phyloP scores from a whole-genome alignment of 2,113 vertebrate genomes.

The Apus apus region DNA sequence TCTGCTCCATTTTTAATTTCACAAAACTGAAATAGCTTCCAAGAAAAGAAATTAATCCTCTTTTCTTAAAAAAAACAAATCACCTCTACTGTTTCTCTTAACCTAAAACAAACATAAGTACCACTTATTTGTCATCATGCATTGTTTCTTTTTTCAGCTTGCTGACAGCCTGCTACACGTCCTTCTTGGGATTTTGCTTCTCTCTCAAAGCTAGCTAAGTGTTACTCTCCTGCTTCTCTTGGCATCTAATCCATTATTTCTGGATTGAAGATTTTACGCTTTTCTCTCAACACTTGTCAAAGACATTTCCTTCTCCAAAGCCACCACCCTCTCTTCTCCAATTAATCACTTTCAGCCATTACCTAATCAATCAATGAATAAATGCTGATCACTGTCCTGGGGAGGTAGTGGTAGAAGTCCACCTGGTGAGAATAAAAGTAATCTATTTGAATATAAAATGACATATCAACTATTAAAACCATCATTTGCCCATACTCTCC shows the following conservation, averaged over 20 bases:
- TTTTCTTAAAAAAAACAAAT: neutral
- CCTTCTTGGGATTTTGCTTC: neutral
- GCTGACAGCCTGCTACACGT: neutral
- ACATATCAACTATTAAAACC: neutral
- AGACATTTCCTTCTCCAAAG: neutral
- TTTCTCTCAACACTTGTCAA: conserved; percentile 27
- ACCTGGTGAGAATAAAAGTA: neutral
- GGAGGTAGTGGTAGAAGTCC: neutral
- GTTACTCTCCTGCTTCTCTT: neutral
- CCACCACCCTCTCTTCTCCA: neutral
- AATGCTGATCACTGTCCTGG: neutral
- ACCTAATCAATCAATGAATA: conserved; percentile 13
- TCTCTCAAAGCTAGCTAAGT: neutral
- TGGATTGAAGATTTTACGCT: neutral
- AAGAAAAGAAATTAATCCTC: conserved; percentile 14
- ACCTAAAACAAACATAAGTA: conserved; percentile 15
- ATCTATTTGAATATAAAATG: neutral
- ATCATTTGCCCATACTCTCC: neutral
- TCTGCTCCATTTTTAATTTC: neutral
- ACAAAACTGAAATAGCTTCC: neutral
- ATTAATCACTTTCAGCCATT: neutral
- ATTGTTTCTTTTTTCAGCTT: conserved; percentile 7
- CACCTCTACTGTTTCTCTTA: neutral
- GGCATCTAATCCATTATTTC: neutral
- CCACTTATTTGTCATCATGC: neutral